Percentiles rank a stretch among this genome's conserved stretches.
Evolutionary conservation across 2,113 vertebrate genomes (phyloP).

Genomic region (Peromyscus californicus): DNA sequence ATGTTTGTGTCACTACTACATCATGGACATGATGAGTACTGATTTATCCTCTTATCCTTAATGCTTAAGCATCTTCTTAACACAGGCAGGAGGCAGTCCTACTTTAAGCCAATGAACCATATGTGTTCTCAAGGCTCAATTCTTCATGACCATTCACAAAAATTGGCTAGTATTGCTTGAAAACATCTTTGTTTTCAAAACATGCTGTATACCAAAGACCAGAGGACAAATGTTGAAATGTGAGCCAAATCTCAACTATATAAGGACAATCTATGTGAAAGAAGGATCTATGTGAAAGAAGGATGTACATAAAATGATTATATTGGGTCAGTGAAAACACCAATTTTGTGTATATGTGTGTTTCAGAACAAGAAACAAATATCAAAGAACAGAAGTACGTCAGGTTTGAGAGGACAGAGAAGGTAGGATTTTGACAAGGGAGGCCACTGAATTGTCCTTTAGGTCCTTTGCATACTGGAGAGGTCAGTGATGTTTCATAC

Average conservation of each 20-base stretch:
- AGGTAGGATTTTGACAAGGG: rapidly evolving
- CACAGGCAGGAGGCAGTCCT: background rate
- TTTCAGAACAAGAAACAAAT: conserved; percentile 12
- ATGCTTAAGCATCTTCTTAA: background rate
- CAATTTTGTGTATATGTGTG: background rate
- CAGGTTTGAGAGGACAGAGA: background rate
- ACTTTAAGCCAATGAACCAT: background rate
- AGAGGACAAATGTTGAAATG: background rate
- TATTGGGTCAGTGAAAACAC: background rate
- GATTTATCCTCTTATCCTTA: background rate
- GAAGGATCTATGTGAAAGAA: background rate
- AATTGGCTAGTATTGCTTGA: background rate
- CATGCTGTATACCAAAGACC: background rate
- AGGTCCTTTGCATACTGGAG: background rate
- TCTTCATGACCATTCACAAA: background rate
- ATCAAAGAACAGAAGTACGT: background rate
- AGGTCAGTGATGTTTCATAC: background rate
- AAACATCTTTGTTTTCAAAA: background rate
- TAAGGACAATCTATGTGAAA: background rate
- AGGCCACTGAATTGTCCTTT: background rate
- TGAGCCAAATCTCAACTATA: background rate
- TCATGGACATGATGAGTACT: background rate
- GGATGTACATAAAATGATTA: background rate
- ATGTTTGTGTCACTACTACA: too few relatives aligned
- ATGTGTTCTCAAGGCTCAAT: background rate